phyloP scores from a whole-genome alignment of 2,888 invertebrate genomes.

The Punctoribates punctum region DNA sequence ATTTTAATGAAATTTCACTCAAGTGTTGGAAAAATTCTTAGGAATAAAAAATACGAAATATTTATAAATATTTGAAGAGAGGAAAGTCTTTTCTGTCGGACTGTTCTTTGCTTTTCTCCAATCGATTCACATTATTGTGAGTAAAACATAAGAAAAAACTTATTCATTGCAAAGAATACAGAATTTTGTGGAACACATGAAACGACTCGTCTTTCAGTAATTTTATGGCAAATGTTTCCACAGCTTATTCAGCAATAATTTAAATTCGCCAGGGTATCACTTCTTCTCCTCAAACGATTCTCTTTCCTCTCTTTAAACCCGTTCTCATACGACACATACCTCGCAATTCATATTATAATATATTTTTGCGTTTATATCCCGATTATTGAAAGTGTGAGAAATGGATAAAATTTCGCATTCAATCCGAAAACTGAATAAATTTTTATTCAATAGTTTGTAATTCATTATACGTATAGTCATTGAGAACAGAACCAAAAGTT shows the following conservation, averaged over 20 bases:
- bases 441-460: no score
- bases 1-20: background rate
- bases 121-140: background rate
- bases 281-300: background rate
- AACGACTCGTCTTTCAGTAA: constrained; percentile 5
- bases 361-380: no score
- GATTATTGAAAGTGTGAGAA: no score
- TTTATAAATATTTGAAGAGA: background rate
- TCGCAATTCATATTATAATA: background rate
- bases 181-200: background rate
- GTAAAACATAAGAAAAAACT: constrained; percentile 5
- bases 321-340: background rate
- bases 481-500: no score
- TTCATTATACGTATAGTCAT: no score
- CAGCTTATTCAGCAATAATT: constrained; percentile 19
- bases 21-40: background rate
- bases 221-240: constrained; percentile 23
- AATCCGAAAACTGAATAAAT: no score
- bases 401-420: no score
- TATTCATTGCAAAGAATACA: constrained; percentile 15
- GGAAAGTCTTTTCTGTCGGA: background rate
- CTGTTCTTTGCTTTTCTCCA: background rate
- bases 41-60: background rate
- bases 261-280: constrained; percentile 6
- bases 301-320: background rate